Conservation (phyloP, 2,113 vertebrate genomes). For the Nycticebus coucang region DNA sequence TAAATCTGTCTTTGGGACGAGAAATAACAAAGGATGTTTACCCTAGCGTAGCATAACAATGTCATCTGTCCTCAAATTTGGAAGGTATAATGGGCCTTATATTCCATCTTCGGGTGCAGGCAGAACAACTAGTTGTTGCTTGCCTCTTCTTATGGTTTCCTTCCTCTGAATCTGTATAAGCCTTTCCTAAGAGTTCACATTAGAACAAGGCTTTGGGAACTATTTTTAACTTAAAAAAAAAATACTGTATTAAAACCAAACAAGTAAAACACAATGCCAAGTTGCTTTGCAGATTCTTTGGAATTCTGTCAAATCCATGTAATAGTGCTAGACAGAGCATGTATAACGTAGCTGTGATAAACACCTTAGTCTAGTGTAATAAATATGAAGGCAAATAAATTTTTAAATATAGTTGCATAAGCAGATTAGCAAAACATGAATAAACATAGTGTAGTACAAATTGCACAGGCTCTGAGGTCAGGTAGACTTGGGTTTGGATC, state of each 20-base stretch:
- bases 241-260: neutral
- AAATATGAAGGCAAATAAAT: neutral
- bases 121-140: neutral
- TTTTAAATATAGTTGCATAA: neutral
- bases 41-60: neutral
- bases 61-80: neutral
- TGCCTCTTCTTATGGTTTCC: neutral
- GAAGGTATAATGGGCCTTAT: neutral
- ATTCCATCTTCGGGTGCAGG: neutral
- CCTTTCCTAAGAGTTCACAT: neutral
- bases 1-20: neutral
- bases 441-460: neutral
- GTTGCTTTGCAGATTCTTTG: neutral
- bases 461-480: neutral
- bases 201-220: neutral
- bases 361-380: neutral
- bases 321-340: neutral
- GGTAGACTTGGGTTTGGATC: neutral
- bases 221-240: conserved; percentile 22
- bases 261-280: neutral
- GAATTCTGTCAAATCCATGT: neutral
- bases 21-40: neutral
- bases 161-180: neutral
- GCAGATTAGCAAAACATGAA: neutral
- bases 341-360: neutral